phyloP scores from a whole-genome alignment of 1,140 invertebrate species.

The Mylabris phalerata region DNA sequence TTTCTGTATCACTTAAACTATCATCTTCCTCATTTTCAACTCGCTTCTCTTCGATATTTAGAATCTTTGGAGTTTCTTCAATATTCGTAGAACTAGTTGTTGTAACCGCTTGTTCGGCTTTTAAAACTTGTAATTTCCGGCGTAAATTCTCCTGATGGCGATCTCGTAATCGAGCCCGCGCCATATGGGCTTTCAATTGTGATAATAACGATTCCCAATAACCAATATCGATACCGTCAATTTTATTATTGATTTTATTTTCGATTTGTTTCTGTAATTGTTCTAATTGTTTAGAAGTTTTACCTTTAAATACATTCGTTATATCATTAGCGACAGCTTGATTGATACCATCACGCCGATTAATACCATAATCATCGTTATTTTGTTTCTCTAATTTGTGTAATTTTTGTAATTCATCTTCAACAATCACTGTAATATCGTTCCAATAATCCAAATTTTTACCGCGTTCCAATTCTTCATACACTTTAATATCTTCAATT shows the following conservation, averaged over 20 bases:
- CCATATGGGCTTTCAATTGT: constrained; percentile 93
- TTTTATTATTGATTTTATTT: constrained; percentile 73
- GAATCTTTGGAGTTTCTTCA: constrained; percentile 23
- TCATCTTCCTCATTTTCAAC: constrained; percentile 20
- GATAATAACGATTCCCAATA: constrained; percentile 95
- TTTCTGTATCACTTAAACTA: constrained; percentile 21
- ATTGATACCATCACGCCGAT: constrained; percentile 88
- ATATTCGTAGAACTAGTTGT: constrained; percentile 35
- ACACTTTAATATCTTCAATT: constrained; percentile 93
- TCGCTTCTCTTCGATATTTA: constrained; percentile 22
- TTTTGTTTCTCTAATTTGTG: constrained; percentile 62
- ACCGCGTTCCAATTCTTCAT: constrained; percentile 77
- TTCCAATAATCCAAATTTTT: constrained; percentile 94
- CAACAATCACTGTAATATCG: constrained; percentile 92
- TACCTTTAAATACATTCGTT: constrained; percentile 85
- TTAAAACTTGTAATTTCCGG: constrained; percentile 82
- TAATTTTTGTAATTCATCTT: constrained; percentile 89
- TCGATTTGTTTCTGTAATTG: constrained; percentile 82
- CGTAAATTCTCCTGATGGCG: constrained; percentile 87
- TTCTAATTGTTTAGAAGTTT: constrained; percentile 80
- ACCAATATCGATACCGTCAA: constrained; percentile 90
- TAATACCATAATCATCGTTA: constrained; percentile 58
- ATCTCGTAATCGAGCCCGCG: constrained; percentile 83
- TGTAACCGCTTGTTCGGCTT: constrained; percentile 64
- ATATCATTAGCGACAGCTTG: constrained; percentile 88